Evolutionary conservation across 1,140 invertebrate species (phyloP), one percentile per base, ranked within the genome.

Genomic region (Calephelis virginiensis): DNA sequence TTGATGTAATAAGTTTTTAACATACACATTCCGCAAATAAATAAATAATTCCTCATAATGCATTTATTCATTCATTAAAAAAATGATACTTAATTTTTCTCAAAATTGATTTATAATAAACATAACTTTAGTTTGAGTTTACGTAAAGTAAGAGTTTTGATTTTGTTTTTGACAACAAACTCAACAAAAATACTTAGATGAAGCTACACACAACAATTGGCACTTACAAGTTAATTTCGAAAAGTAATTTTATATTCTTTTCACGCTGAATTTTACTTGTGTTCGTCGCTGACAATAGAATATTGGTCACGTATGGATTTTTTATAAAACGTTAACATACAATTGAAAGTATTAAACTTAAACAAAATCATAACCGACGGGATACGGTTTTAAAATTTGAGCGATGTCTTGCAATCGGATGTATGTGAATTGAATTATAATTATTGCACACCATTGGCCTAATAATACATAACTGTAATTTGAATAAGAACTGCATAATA

Each of bases 381-480:
- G 50, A 53, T 53, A 17, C 14, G 8, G 14, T 53, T n/a, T 53
- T 17, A 17, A 53, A 53, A 53, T 53, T 53, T 53, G 17, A 10
- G 8, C 50, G 8, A 8, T 17, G 50, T 9, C 50, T 14, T 53
- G 50, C 50, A 17, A 10, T 14, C 50, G 50, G 50, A 53, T 53
- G 50, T 17, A 10, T 53, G 50, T 17, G 13, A 17, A 10, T 14
- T 53, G 50, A 53, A 53, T 53, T 28, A 17, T 10, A 53, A 53
- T 53, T 28, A 53, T 17, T 53, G 50, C 50, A 53, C 14, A 17
- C 50, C 9, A 9, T 53, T 17, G 50, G 17, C 13, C 14, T 53
- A 53, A 53, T 14, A 14, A 40, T 40, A 17, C 48, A 50, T 53
- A 53, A 53, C 50, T 53, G 50, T 53, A 53, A 53, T 17, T 28